Evolutionary conservation across 2,113 vertebrate genomes (phyloP).

Genomic region (Sturnira hondurensis): DNA sequence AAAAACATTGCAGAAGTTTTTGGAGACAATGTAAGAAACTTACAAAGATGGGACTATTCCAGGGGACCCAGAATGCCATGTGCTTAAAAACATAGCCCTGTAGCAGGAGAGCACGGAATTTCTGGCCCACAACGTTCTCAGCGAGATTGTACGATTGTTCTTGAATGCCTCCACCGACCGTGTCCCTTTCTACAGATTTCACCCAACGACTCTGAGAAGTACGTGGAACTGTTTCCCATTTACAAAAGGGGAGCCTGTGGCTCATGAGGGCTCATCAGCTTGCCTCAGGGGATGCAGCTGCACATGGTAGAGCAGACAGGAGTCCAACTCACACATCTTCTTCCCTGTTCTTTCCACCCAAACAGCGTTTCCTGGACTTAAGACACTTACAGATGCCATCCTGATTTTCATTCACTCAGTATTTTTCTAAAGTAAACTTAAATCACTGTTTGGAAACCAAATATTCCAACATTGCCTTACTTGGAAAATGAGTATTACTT

Average conservation of each 20-base stretch:
- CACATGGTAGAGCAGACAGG: not conserved
- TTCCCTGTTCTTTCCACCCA: not conserved
- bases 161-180: not conserved
- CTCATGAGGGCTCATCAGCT: not conserved
- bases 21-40: not conserved
- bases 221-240: not conserved
- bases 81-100: not conserved
- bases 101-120: not conserved
- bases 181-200: not conserved
- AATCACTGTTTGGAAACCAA: not conserved
- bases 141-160: not conserved
- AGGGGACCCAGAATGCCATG: not conserved
- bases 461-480: not conserved
- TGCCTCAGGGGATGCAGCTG: not conserved
- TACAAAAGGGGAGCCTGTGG: not conserved
- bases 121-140: not conserved
- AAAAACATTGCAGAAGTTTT: not conserved
- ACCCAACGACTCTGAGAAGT: not conserved
- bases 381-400: not conserved
- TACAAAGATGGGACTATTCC: not conserved
- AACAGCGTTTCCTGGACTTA: not conserved
- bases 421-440: not conserved
- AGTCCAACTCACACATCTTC: not conserved
- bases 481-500: not conserved
- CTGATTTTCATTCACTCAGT: not conserved